Evolutionary conservation across 2,888 invertebrate genomes (phyloP).

Genomic region (Strigamia transsilvanica): DNA sequence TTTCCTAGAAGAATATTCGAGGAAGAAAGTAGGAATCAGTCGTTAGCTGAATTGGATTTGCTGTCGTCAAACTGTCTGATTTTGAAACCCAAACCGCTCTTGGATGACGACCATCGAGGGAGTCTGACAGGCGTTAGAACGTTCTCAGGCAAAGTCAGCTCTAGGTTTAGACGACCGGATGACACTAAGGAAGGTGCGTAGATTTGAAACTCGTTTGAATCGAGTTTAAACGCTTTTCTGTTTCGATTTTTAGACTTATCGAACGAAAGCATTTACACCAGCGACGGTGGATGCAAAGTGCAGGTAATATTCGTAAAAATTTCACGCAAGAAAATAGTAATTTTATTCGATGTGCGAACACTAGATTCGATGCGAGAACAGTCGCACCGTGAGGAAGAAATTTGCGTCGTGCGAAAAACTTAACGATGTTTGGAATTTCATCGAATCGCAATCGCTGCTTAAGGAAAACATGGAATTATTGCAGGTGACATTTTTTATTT

Average conservation of each 20-base stretch:
- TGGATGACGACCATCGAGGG: neutral
- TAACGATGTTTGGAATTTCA: neutral
- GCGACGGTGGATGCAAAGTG: neutral
- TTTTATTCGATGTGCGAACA: neutral
- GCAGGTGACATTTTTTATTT: neutral
- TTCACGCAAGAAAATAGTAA: neutral
- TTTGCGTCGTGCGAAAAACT: neutral
- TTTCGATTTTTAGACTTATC: neutral
- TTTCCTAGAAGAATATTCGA: neutral
- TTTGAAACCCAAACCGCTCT: neutral
- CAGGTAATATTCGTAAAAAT: neutral
- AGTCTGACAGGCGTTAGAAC: neutral
- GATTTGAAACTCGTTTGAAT: too few relatives aligned
- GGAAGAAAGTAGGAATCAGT: neutral
- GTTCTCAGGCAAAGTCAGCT: neutral
- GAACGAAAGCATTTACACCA: neutral
- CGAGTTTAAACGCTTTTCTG: too few relatives aligned
- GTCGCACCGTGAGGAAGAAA: neutral
- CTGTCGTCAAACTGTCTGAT: neutral
- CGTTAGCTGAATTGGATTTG: neutral
- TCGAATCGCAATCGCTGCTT: neutral
- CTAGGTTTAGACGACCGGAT: neutral
- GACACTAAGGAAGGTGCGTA: neutral
- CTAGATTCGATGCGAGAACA: neutral
- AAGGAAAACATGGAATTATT: neutral